phyloP scores from a whole-genome alignment of 2,113 vertebrate genomes.

The Mionectes macconnelli region DNA sequence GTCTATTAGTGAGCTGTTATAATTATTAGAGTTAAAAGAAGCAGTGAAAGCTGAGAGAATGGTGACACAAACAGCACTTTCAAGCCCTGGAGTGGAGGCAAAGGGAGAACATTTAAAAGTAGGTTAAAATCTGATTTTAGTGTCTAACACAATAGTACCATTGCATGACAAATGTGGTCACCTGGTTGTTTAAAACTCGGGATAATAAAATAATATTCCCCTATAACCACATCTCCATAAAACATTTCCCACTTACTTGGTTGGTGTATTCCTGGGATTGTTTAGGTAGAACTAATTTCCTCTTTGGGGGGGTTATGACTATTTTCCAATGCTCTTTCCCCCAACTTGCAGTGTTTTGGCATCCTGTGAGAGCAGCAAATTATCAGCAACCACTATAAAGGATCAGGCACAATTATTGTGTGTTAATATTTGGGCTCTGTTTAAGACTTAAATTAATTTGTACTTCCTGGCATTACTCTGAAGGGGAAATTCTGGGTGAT shows the following conservation, averaged over 20 bases:
- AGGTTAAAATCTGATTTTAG: conserved; percentile 54
- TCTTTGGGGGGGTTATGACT: neutral
- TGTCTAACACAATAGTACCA: neutral
- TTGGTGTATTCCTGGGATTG: neutral
- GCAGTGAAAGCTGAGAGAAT: neutral
- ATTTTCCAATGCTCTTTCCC: neutral
- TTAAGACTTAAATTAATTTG: neutral
- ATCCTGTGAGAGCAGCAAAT: neutral
- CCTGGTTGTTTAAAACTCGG: neutral
- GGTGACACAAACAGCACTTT: neutral
- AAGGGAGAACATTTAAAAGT: conserved; percentile 47
- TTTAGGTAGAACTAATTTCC: conserved; percentile 32
- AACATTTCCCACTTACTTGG: neutral
- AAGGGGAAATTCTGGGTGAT: neutral
- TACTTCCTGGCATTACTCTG: neutral
- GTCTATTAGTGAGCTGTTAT: conserved; percentile 67
- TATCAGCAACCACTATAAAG: neutral
- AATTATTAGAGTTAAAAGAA: conserved; percentile 38
- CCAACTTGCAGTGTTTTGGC: neutral
- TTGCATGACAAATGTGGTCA: neutral
- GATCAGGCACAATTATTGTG: neutral
- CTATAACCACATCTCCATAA: neutral
- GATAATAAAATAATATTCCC: neutral
- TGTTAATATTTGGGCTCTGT: neutral
- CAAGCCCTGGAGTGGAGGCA: neutral